phyloP scores from a whole-genome alignment of 2,888 invertebrate species.

The Isotomurus palustris region DNA sequence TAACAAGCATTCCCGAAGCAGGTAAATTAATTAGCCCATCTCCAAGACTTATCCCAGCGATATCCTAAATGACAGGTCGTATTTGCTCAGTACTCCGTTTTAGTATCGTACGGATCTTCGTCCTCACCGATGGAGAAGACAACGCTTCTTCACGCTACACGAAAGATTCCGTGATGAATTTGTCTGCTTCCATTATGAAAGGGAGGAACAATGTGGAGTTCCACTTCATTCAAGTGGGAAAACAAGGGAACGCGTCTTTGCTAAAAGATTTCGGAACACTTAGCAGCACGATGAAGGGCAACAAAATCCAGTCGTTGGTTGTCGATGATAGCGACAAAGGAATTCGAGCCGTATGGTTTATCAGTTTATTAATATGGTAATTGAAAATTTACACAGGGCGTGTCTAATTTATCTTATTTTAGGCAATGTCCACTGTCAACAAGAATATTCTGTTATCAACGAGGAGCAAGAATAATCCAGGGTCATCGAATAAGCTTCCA shows the following conservation, averaged over 20 bases:
- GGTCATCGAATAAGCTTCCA: too few species aligned
- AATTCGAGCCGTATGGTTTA: background rate
- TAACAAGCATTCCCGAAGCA: constrained; percentile 1
- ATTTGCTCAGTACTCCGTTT: background rate
- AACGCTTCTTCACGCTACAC: background rate
- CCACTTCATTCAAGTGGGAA: background rate
- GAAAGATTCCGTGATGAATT: background rate
- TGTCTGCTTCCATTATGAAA: background rate
- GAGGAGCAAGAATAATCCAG: background rate
- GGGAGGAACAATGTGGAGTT: background rate
- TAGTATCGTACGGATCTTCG: background rate
- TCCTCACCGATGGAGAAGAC: constrained; percentile 1
- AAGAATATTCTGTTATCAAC: background rate
- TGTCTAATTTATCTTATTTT: background rate
- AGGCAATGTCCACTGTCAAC: background rate
- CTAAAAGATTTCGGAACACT: background rate
- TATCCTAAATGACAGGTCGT: too few species aligned
- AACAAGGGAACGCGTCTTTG: background rate
- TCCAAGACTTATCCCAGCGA: too few species aligned
- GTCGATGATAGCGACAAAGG: background rate
- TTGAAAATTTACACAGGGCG: background rate
- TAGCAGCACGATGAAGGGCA: background rate
- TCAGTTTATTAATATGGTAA: background rate
- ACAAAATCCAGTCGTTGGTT: background rate
- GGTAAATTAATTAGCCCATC: too few species aligned